A percentile compares a stretch with the other conserved stretches of the same genome.
Evolutionary conservation across 1,140 invertebrate genomes (phyloP).

Genomic region (Hypothenemus hampei): DNA sequence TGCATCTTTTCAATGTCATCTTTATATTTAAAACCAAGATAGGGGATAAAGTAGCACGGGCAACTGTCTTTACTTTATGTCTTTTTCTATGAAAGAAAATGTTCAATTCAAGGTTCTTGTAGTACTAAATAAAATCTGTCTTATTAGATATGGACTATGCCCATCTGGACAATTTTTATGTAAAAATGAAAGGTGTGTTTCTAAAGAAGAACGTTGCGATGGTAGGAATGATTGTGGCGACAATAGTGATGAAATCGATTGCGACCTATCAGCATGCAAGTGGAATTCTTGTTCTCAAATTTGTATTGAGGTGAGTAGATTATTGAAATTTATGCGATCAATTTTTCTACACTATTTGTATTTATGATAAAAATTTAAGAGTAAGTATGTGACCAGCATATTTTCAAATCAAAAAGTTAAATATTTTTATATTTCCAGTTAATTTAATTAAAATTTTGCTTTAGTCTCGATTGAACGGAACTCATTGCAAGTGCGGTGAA

Average conservation of each 20-base stretch:
- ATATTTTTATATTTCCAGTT: too few relatives aligned
- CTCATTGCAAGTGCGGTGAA: conserved; percentile 60
- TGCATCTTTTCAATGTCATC: too few relatives aligned
- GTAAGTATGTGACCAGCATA: too few relatives aligned
- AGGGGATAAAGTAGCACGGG: too few relatives aligned
- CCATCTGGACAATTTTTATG: conserved; percentile 68
- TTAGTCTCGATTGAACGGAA: conserved; percentile 52
- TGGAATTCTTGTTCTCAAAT: conserved; percentile 72
- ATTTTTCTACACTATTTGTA: too few relatives aligned
- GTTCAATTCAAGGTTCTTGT: too few relatives aligned
- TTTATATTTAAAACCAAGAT: neutral
- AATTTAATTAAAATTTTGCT: neutral
- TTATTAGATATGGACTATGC: conserved; percentile 48
- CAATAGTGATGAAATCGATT: conserved; percentile 58
- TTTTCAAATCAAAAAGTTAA: too few relatives aligned
- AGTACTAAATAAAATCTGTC: too few relatives aligned
- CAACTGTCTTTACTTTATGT: too few relatives aligned
- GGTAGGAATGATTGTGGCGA: conserved; percentile 58
- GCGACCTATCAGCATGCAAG: conserved; percentile 48
- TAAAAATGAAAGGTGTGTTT: conserved; percentile 67
- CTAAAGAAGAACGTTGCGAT: conserved; percentile 70
- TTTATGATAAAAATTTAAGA: too few relatives aligned
- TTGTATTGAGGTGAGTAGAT: conserved; percentile 57
- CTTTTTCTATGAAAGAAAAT: too few relatives aligned
- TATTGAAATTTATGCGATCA: too few relatives aligned